A percentile compares a stretch with the other conserved stretches of the same genome.
phyloP scores from a whole-genome alignment of 23 tunicate species.

The Corella eumyota region DNA sequence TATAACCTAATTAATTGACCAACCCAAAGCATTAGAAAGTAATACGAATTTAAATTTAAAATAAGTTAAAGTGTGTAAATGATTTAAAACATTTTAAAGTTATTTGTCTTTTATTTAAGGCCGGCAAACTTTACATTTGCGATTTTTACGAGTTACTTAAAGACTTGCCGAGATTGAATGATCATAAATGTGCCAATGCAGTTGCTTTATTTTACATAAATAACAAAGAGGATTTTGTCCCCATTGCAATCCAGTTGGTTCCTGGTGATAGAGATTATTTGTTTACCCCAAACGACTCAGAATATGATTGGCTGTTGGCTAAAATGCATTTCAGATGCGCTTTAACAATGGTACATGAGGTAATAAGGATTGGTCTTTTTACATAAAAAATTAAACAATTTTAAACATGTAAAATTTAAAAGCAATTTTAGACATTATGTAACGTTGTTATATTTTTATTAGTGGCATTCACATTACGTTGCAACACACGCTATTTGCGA shows the following conservation, averaged over 20 bases:
- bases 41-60: too few species aligned
- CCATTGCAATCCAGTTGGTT: conserved; percentile 69
- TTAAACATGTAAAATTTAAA: too few species aligned
- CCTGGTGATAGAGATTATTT: conserved; percentile 24
- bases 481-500: conserved; percentile 18
- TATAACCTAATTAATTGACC: too few species aligned
- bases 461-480: conserved; percentile 19
- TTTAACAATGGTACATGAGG: conserved; percentile 18
- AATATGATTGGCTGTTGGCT: too few species aligned
- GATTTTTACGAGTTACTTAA: conserved; percentile 6
- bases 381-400: too few species aligned
- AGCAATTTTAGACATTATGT: too few species aligned
- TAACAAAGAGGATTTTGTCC: conserved; percentile 23
- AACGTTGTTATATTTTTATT: too few species aligned
- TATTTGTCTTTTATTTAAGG: neutral
- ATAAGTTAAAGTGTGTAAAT: too few species aligned
- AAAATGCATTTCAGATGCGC: conserved; percentile 24
- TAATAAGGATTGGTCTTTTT: conserved; percentile 1
- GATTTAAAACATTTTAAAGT: too few species aligned
- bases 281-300: conserved; percentile 45
- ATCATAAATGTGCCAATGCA: conserved; percentile 16
- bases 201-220: conserved; percentile 26
- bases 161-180: conserved; percentile 1
- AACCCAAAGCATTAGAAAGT: too few species aligned
- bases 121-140: conserved; percentile 22